phyloP scores from a whole-genome alignment of 2,888 invertebrate species.

The Myathropa florea region DNA sequence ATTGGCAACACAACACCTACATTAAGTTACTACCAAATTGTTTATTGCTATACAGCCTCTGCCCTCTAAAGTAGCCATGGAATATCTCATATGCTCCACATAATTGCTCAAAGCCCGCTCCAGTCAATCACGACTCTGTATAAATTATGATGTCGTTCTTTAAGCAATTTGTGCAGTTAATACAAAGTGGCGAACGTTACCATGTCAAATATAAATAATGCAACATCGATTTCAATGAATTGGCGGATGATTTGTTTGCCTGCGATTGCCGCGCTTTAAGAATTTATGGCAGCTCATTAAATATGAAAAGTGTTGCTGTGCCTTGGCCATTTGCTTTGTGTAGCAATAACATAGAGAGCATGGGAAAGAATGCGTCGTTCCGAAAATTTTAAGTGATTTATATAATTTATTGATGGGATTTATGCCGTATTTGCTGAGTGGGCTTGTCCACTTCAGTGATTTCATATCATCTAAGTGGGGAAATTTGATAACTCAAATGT shows the following conservation, averaged over 20 bases:
- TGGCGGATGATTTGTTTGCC: constrained; percentile 32
- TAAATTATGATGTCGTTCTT: constrained; percentile 6
- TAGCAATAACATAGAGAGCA: constrained; percentile 11
- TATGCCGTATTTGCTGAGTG: neutral
- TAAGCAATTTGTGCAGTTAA: constrained; percentile 13
- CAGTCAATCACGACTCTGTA: neutral
- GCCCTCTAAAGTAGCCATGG: too few relatives aligned
- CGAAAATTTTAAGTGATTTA: constrained; percentile 5
- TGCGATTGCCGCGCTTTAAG: neutral
- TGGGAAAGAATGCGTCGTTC: constrained; percentile 27
- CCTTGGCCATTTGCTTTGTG: constrained; percentile 35
- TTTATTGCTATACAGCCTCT: too few relatives aligned
- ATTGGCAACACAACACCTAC: too few relatives aligned
- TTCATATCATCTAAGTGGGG: neutral
- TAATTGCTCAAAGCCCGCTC: neutral
- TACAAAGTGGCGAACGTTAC: constrained; percentile 27
- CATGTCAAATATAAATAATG: constrained; percentile 38
- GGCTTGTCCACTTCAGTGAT: neutral
- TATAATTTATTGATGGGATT: neutral
- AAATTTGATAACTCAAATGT: neutral
- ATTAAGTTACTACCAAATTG: too few relatives aligned
- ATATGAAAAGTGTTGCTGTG: constrained; percentile 44
- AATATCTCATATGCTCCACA: neutral
- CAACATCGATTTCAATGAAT: constrained; percentile 33
- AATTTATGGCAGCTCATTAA: constrained; percentile 58